phyloP scores from a whole-genome alignment of 1,140 invertebrate genomes.

The Nasonia vitripennis region DNA sequence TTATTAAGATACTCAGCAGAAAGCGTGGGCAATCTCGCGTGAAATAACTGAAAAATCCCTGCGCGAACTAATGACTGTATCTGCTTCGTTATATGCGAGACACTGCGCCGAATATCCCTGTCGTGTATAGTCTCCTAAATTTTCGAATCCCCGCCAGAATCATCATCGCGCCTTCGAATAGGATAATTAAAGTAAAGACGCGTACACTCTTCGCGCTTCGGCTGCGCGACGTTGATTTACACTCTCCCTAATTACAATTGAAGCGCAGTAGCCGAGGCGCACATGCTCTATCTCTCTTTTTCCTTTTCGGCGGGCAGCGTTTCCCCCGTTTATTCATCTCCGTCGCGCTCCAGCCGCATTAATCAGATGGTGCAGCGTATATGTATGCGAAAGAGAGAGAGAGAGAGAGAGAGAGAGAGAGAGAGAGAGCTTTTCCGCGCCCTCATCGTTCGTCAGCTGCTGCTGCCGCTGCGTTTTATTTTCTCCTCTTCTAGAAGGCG shows the following conservation, averaged over 20 bases:
- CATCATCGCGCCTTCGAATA: neutral
- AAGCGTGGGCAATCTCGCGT: too few relatives aligned
- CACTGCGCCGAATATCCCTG: too few relatives aligned
- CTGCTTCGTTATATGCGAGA: too few relatives aligned
- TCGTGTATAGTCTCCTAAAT: too few relatives aligned
- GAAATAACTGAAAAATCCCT: neutral
- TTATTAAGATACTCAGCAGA: too few relatives aligned
- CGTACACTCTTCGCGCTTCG: neutral
- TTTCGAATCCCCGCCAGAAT: neutral
- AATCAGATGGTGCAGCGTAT: neutral
- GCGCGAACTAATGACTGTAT: neutral
- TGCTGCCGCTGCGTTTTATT: neutral
- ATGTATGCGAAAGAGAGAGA: too few relatives aligned
- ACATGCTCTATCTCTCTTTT: neutral
- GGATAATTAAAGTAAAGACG: slow-evolving; percentile 26
- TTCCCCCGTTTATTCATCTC: slow-evolving; percentile 34
- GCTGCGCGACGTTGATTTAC: slow-evolving; percentile 68
- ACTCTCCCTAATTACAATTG: slow-evolving; percentile 72
- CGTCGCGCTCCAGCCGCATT: neutral
- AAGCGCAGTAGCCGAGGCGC: slow-evolving; percentile 62
- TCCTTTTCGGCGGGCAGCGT: neutral
- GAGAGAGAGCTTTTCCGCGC: slow-evolving; percentile 7
- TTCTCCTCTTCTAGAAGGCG: neutral
- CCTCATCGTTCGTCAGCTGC: slow-evolving; percentile 3
- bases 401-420: too few relatives aligned